Evolutionary conservation across 2,113 vertebrate species (phyloP).

Genomic region (Macquaria ambigua): DNA sequence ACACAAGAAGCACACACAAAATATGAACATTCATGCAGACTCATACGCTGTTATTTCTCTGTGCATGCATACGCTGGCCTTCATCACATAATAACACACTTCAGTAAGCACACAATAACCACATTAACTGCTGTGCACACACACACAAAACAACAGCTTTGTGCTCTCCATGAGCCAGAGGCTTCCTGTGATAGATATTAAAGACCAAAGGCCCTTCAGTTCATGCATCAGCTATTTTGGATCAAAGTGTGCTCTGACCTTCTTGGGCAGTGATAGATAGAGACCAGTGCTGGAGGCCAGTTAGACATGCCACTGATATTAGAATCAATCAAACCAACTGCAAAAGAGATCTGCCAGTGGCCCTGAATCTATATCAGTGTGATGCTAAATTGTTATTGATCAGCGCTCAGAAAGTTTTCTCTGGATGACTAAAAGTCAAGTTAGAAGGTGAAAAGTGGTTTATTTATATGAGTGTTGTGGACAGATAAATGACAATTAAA

Average conservation of each 20-base stretch:
- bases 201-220: slow-evolving; percentile 52
- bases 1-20: background rate
- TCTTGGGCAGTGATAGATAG: slow-evolving; percentile 48
- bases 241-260: slow-evolving; percentile 66
- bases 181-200: slow-evolving; percentile 51
- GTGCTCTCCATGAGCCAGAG: slow-evolving; percentile 9
- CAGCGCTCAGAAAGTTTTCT: background rate
- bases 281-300: slow-evolving; percentile 15
- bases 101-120: slow-evolving; percentile 29
- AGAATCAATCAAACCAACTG: slow-evolving; percentile 38
- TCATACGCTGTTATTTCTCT: slow-evolving; percentile 1
- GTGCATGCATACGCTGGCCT: background rate
- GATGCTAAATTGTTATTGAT: slow-evolving; percentile 11
- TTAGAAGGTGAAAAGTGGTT: fast-evolving
- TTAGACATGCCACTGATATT: slow-evolving; percentile 44
- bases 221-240: slow-evolving; percentile 58
- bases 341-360: background rate
- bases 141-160: slow-evolving; percentile 38
- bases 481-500: background rate
- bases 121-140: slow-evolving; percentile 21
- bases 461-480: background rate
- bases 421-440: background rate
- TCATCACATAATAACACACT: slow-evolving; percentile 36
- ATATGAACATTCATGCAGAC: background rate
- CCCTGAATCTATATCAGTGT: slow-evolving; percentile 9